Evolutionary conservation across 2,797 vertebrate species (phyloP), one percentile per base, ranked within the genome.

Genomic region (Nothura maculosa): DNA sequence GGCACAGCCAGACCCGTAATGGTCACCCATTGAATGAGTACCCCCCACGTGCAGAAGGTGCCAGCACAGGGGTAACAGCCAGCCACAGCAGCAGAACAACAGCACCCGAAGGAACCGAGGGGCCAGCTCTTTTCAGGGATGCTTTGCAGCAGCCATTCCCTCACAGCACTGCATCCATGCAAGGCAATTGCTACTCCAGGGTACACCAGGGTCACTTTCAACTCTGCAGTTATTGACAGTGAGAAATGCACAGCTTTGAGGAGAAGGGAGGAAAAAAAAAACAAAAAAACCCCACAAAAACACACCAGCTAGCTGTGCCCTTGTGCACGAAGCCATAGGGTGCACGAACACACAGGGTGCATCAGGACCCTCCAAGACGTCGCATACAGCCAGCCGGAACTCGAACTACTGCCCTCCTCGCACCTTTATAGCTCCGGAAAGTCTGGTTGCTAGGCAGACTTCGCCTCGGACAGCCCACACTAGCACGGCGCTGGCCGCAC

Each of bases 351-450:
- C 24, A 7, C 8, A 16, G 42, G 42, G 42, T 12, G 47, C 47
- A 48, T 6, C 17, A 7, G 2, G 15, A 1, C 3, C 9, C 16
- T 3, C 7, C 30, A 19, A 19, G 6, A 10, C 30, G 1, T 0
- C 6, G 13, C 3, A 0, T 22, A 6, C 22, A 15, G 4, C 8
- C 14, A 8, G 1, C 20, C 25, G 9, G 9, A 6, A 4, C 4
- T 1, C 2, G 9, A 0, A 1, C 47, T 1, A 1, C 10, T 7
- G 0, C 12, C 18, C 18, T 1, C 20, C 1, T 2, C 1, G 2
- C 1, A 22, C 9, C 6, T 36, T 1, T 18, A 2, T 20, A 3
- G 2, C 62, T 57, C 81, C 36, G 40, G 70, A 72, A 45, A 5
- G 1, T 70, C 85, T 1, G 1, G 14, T n/a, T 36, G 18, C 62